Evolutionary conservation across 2,888 invertebrate species (phyloP).

Genomic region (Sialis lutaria): DNA sequence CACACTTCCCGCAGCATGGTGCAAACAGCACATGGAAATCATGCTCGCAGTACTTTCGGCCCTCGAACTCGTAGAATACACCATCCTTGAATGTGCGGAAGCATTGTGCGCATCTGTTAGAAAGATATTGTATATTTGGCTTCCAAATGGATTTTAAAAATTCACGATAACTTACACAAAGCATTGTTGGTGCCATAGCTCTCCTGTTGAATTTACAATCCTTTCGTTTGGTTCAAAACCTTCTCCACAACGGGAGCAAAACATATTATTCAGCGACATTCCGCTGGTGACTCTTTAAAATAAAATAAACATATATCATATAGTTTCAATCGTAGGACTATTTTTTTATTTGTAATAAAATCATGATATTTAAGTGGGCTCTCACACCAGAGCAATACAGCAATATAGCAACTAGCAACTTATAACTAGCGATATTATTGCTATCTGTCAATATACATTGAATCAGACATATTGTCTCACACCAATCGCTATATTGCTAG

Average conservation of each 20-base stretch:
- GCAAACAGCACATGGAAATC: slow-evolving; percentile 96
- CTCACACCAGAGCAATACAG: too few species aligned
- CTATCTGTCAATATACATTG: too few species aligned
- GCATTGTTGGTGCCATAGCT: slow-evolving; percentile 97
- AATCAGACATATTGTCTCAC: too few species aligned
- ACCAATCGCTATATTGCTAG: too few species aligned
- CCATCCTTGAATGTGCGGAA: slow-evolving; percentile 96
- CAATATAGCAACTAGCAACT: too few species aligned
- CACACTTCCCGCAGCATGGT: slow-evolving; percentile 51
- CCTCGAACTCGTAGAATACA: slow-evolving; percentile 97
- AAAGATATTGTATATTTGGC: slow-evolving; percentile 3
- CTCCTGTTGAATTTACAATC: slow-evolving; percentile 96
- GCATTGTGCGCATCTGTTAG: slow-evolving; percentile 85
- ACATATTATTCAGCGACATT: slow-evolving; percentile 84
- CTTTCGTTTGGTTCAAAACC: slow-evolving; percentile 94
- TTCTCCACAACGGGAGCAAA: slow-evolving; percentile 88
- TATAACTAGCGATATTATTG: too few species aligned
- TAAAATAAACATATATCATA: too few species aligned
- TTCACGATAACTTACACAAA: slow-evolving; percentile 63
- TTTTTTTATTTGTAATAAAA: too few species aligned
- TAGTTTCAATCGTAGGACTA: too few species aligned
- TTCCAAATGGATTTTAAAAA: too few species aligned
- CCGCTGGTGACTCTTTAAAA: slow-evolving; percentile 12
- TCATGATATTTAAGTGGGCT: not conserved
- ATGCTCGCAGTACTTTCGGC: slow-evolving; percentile 96